These are phyloP conservation scores for Drosophila melanosoma DNA, from an alignment of 2,888 invertebrate species.

Conservation along the genomic window DNA sequence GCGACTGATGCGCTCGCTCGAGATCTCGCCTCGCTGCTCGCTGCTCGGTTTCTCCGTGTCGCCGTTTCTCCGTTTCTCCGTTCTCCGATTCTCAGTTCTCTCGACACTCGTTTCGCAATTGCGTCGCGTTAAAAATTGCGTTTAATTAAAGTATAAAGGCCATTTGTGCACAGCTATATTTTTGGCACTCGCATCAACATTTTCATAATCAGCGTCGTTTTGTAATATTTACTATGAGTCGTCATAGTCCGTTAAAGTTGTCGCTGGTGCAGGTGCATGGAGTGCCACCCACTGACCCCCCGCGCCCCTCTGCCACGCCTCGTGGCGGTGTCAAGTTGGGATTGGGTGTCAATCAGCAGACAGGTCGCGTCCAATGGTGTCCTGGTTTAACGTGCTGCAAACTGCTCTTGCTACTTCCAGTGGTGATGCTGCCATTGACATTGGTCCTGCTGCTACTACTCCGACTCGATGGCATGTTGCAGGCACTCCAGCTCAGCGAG, in stretches of 20 bases:
- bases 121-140: conserved; percentile 75
- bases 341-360: conserved; percentile 83
- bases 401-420: conserved; percentile 84
- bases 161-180: conserved; percentile 37
- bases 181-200: conserved; percentile 8
- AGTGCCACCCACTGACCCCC: neutral
- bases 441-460: conserved; percentile 82
- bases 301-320: neutral
- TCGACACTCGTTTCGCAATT: conserved; percentile 57
- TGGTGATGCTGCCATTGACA: conserved; percentile 83
- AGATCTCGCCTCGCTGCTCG: conserved; percentile 34
- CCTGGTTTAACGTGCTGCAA: conserved; percentile 84
- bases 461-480: conserved; percentile 83
- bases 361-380: conserved; percentile 85
- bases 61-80: conserved; percentile 2
- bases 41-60: conserved; percentile 6
- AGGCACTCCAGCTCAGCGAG: conserved; percentile 76
- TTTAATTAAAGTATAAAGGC: conserved; percentile 79
- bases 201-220: conserved; percentile 11
- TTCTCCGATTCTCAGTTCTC: conserved; percentile 14
- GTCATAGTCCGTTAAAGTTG: conserved; percentile 64
- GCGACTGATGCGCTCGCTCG: conserved; percentile 75
- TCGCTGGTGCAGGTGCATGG: conserved; percentile 73
- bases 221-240: conserved; percentile 52
- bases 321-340: conserved; percentile 65